Base-by-base conservation (phyloP, 2,797 vertebrate genomes). In the Tympanoctomys barrerae region DNA sequence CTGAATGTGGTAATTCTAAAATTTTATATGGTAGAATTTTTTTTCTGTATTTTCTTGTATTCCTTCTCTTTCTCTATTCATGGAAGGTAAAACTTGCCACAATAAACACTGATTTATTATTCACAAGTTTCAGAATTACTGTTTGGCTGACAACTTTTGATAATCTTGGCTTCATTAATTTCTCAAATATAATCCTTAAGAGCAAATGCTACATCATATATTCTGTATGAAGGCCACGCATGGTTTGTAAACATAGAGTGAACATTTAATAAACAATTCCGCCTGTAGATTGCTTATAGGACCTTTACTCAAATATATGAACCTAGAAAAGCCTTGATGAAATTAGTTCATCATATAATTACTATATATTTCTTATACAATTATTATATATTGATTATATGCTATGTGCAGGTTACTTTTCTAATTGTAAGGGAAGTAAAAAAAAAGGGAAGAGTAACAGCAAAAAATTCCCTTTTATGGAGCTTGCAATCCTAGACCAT, bases 1-100 rank as follows among this genome's bases (percentile, higher is more conserved):
- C 24, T 86, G 75, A 75, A 75, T 33, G 59, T 26, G 42, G 33
- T 79, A 82, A 28, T n/a, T 86, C 52, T 28, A 89, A 91, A 96
- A 24, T 1, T 68, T 5, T 36, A 49, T 33, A 10, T 73, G 42
- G 4, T 26, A 61, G 26, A 62, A 2, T 36, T 89, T 8, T 85
- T 93, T 85, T 93, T 36, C 12, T 66, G 62, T 59, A 19, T 61
- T 94, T 92, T 21, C 11, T 88, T 68, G n/a, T 42, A 36, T 19
- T 18, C 18, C 2, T 79, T 92, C 19, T 68, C 0, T 68, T 75
- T 71, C 7, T 46, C 5, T 61, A 19, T 52, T 86, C 36, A 28
- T 59, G 11, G 36, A 95, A 33, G 11, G 70, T 91, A 83, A 75
- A 10, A 49, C 62, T 89, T 91, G 71, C 3, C 22, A 57, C 14